Evolutionary conservation across 2,113 vertebrate genomes (phyloP).

Genomic region (Ophthalmolycus amberensis): DNA sequence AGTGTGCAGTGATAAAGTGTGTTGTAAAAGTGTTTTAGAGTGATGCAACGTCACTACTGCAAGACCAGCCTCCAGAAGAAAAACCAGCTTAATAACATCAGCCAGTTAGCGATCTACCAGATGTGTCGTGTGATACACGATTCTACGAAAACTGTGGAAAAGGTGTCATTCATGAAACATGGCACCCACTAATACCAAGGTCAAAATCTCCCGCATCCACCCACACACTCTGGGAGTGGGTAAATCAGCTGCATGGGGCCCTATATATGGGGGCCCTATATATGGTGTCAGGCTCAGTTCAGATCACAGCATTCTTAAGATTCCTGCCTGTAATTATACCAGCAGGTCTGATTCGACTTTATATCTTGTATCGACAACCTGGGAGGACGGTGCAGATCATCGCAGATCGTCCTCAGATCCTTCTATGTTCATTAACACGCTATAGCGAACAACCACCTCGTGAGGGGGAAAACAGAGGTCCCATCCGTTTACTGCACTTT

Average conservation of each 20-base stretch:
- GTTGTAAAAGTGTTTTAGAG: background rate
- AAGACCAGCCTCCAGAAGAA: background rate
- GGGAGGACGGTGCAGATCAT: conserved; percentile 34
- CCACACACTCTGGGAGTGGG: conserved; percentile 25
- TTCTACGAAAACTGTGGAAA: background rate
- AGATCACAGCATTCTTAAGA: conserved; percentile 77
- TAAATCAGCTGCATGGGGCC: conserved; percentile 64
- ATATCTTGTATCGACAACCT: conserved; percentile 50
- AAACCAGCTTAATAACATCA: conserved; percentile 6
- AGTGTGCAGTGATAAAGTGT: background rate
- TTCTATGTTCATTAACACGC: conserved; percentile 2
- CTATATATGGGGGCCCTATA: conserved; percentile 61
- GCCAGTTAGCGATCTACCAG: background rate
- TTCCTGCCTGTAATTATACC: conserved; percentile 73
- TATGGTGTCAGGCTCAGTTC: conserved; percentile 65
- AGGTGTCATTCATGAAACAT: conserved; percentile 25
- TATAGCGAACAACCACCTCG: background rate
- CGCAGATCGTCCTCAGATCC: conserved; percentile 39
- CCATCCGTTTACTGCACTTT: conserved; percentile 21
- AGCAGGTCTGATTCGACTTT: conserved; percentile 64
- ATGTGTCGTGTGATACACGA: background rate
- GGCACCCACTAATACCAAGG: conserved; percentile 9
- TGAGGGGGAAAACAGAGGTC: conserved; percentile 13
- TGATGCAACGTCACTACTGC: background rate
- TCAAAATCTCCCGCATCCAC: conserved; percentile 28